Conservation (phyloP, 2,797 vertebrate species). For the Nothura maculosa region DNA sequence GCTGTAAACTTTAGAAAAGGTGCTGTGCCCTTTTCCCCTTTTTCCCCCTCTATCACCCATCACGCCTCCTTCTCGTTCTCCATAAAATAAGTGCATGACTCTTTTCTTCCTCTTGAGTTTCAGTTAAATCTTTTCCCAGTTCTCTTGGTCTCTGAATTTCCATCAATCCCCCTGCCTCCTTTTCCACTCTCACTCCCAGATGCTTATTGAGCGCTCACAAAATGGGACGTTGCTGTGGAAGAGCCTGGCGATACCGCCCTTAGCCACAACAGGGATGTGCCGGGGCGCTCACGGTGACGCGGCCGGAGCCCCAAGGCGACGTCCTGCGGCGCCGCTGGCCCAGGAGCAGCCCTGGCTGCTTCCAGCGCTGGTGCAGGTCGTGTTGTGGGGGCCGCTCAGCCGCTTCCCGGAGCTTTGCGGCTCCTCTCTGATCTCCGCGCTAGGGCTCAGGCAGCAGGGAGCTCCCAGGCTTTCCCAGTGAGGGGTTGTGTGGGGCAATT, state of each 20-base stretch:
- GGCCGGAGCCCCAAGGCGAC: accelerated
- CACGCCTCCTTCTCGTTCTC: neutral
- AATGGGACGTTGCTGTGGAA: neutral
- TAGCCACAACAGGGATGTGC: accelerated
- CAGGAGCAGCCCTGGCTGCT: neutral
- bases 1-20: neutral
- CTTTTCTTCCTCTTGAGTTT: neutral
- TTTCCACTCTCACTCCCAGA: neutral
- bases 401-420: neutral
- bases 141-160: neutral
- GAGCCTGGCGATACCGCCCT: accelerated
- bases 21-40: neutral
- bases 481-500: neutral
- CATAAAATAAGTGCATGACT: neutral
- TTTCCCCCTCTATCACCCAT: neutral
- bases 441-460: neutral
- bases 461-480: neutral
- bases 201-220: neutral
- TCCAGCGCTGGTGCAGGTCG: neutral
- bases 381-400: neutral
- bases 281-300: accelerated
- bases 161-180: neutral
- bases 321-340: accelerated
- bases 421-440: neutral
- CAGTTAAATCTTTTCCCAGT: neutral